Evolutionary conservation across 2,888 invertebrate species (phyloP).

Genomic region (Dynastes grantii): DNA sequence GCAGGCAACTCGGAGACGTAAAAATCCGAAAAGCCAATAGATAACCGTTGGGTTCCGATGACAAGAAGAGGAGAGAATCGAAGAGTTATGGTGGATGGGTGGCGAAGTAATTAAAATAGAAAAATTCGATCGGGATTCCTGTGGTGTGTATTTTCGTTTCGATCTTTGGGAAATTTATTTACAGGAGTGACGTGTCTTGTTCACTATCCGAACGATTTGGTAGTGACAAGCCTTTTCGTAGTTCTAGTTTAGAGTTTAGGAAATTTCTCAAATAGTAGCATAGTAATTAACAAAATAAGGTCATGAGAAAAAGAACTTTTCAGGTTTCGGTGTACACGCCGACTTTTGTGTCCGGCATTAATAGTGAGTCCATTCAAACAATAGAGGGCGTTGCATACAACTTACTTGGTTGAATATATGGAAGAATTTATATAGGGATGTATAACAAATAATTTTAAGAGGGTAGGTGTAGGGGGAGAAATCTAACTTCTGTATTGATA

Average conservation of each 20-base stretch:
- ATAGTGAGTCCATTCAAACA: no score
- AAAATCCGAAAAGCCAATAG: conserved; percentile 19
- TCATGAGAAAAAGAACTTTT: conserved; percentile 9
- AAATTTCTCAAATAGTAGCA: conserved; percentile 22
- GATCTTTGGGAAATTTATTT: conserved; percentile 32
- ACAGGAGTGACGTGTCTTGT: conserved; percentile 34
- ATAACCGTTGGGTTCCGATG: background rate
- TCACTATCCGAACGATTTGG: conserved; percentile 33
- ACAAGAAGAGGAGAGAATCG: background rate
- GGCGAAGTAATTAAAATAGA: conserved; percentile 28
- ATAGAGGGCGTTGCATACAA: no score
- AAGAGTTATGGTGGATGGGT: conserved; percentile 26
- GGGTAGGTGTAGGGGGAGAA: no score
- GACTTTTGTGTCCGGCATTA: background rate
- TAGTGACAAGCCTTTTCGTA: conserved; percentile 17
- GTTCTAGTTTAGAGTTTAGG: conserved; percentile 1
- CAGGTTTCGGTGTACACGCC: background rate
- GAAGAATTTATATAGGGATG: no score
- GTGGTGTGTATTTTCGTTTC: conserved; percentile 28
- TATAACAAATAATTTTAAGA: no score
- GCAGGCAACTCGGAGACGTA: conserved; percentile 8
- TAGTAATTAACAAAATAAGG: background rate
- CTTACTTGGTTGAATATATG: no score
- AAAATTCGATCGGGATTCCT: conserved; percentile 36
- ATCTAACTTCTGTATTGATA: no score